Evolutionary conservation across 1,140 invertebrate genomes (phyloP).

Genomic region (Alviniconcha marisindica): DNA sequence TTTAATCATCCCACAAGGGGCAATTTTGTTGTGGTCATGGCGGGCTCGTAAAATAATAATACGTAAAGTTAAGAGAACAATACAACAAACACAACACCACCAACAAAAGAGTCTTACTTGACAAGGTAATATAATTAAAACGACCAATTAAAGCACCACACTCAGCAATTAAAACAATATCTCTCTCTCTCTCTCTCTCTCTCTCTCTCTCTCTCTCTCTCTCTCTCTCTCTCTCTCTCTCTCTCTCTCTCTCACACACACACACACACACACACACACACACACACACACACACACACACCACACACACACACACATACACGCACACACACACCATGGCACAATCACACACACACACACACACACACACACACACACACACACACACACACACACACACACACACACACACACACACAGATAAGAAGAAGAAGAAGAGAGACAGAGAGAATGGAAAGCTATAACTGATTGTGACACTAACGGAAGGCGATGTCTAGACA

Average conservation of each 20-base stretch:
- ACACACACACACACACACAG: no score
- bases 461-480: not conserved
- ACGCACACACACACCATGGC: not conserved
- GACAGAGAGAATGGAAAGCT: no score
- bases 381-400: conserved; percentile 3
- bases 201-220: conserved; percentile 10
- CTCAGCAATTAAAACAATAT: not conserved
- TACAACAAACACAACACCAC: not conserved
- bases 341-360: not conserved
- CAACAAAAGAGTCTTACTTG: not conserved
- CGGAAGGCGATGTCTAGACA: no score
- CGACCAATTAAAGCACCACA: not conserved
- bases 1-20: no score
- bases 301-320: conserved; percentile 7
- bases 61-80: not conserved
- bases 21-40: no score
- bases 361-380: not conserved
- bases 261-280: conserved; percentile 11
- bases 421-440: no score
- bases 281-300: conserved; percentile 7
- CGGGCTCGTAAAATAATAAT: no score
- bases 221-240: conserved; percentile 10
- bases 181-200: not conserved
- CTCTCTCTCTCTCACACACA: not conserved
- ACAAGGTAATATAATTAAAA: not conserved